Base-by-base conservation (phyloP, 2,888 invertebrate genomes). In the Drosophila anceps region DNA sequence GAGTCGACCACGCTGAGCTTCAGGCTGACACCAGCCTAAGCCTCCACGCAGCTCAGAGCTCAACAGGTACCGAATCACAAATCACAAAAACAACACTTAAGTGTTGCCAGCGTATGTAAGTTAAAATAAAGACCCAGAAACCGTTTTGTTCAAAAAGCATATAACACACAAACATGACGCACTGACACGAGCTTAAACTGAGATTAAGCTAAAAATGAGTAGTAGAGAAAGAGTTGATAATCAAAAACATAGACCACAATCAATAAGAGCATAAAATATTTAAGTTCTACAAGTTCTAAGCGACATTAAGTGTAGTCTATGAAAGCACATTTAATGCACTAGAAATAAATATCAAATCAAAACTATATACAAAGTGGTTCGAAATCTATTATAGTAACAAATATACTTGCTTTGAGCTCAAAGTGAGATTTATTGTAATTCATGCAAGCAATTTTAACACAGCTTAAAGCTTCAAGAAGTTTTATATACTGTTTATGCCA, bases 1-100 rank as follows among this genome's bases (percentile, higher is more conserved):
- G 96, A 96, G 92, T 96, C 97, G 85, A 95, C 98, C 89, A 97
- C 97, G 87, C 96, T 98, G 91, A 97, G 98, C 93, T 98, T 98
- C 93, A 97, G 96, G 93, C 95, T 98, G 88, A 98, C 97, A 93
- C 98, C 98, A 91, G 97, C 98, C 94, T 97, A 96, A 94, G 57
- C n/a, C n/a, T 18, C 10, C 4, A 4, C 15, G 2, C 20, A 33
- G 24, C 18, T 33, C 46, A 24, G 39, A 39, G 24, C 10, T 39
- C 39, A 31, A 37, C 20, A 20, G 50, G 41, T 37, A 31, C 63
- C 46, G 37, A 35, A 53, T 7, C 33, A 55, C 9, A 48, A 54
- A 37, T 54, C 74, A 60, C 48, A 63, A 20, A 48, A 62, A 43
- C 61, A 59, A 69, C 63, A 69, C 65, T 9, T 12, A 62, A 65